phyloP scores from a whole-genome alignment of 2,113 vertebrate species.

The Ciconia maguari region DNA sequence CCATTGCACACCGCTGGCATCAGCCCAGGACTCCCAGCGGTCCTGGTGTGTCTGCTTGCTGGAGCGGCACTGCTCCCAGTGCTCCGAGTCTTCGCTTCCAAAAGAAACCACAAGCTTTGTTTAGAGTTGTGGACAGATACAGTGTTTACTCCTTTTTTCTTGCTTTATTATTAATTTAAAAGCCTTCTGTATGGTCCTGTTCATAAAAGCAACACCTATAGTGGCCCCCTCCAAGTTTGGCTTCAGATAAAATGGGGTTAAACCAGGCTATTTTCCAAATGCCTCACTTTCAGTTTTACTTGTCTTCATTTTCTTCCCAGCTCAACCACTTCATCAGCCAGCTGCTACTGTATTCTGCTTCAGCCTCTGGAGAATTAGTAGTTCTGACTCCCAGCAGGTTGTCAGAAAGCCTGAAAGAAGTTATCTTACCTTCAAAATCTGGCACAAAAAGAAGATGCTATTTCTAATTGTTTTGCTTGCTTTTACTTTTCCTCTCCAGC shows the following conservation, averaged over 20 bases:
- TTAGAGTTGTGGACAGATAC: not conserved
- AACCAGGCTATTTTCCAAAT: not conserved
- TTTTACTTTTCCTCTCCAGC: not conserved
- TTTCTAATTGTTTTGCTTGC: not conserved
- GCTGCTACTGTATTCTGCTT: slow-evolving; percentile 15
- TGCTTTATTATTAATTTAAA: not conserved
- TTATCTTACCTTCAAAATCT: not conserved
- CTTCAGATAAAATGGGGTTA: not conserved
- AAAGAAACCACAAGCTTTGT: not conserved
- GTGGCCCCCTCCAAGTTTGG: not conserved
- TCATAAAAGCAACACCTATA: not conserved
- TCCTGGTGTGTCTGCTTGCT: not conserved
- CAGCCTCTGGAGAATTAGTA: not conserved
- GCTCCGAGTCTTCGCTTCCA: not conserved
- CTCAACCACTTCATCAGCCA: slow-evolving; percentile 27
- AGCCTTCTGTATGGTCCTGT: not conserved
- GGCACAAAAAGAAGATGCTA: not conserved
- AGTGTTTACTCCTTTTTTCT: not conserved
- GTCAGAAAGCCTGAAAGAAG: slow-evolving; percentile 3
- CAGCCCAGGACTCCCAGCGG: rapidly evolving
- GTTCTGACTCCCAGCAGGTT: not conserved
- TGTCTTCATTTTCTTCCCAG: slow-evolving; percentile 39
- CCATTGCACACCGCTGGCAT: rapidly evolving
- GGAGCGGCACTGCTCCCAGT: not conserved
- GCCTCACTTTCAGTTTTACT: slow-evolving; percentile 19